phyloP scores from a whole-genome alignment of 2,113 vertebrate species.

The Ciconia boyciana region DNA sequence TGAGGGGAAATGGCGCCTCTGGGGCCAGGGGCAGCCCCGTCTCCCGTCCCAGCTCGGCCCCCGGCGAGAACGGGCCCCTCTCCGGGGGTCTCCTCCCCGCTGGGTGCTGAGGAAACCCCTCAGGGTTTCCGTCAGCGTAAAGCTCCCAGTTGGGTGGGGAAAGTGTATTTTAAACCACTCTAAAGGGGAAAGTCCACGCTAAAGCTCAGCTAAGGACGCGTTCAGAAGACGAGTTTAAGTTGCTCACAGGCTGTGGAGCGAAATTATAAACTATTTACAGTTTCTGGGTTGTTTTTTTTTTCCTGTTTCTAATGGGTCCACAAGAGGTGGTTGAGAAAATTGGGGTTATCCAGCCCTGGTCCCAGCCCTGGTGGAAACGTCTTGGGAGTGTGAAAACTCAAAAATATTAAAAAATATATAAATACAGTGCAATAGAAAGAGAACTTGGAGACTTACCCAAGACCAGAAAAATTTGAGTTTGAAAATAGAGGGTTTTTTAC shows the following conservation, averaged over 20 bases:
- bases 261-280: fast-evolving
- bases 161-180: fast-evolving
- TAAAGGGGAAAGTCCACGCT: fast-evolving
- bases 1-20: background rate
- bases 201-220: fast-evolving
- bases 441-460: background rate
- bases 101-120: background rate
- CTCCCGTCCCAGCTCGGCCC: background rate
- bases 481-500: background rate
- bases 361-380: background rate
- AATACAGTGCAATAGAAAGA: background rate
- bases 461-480: background rate
- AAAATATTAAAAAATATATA: fast-evolving
- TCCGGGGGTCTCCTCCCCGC: background rate
- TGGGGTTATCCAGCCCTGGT: background rate
- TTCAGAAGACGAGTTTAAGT: background rate
- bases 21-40: background rate
- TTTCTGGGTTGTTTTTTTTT: too few relatives aligned
- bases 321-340: background rate
- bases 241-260: background rate
- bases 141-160: background rate
- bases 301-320: fast-evolving
- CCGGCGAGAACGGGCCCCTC: background rate
- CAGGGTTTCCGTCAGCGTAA: fast-evolving
- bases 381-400: background rate